Evolutionary conservation across 2,888 invertebrate genomes (phyloP).

Genomic region (Trichopria drosophilae): DNA sequence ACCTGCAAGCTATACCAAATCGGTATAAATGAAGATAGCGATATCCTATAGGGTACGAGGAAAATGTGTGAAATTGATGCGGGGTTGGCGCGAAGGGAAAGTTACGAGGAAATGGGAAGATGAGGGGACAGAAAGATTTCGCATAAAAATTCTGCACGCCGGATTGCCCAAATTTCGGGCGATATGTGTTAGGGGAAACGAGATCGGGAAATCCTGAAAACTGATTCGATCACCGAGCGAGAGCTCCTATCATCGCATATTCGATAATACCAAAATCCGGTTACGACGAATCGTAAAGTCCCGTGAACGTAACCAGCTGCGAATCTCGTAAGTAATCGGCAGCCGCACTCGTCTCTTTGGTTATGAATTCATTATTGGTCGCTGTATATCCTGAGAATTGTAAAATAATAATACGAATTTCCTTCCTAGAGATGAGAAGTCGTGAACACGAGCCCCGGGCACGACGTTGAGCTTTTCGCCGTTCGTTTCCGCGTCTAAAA

Average conservation of each 20-base stretch:
- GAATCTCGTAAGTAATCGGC: constrained; percentile 33
- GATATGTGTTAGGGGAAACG: not conserved
- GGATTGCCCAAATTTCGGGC: not conserved
- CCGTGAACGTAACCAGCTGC: constrained; percentile 30
- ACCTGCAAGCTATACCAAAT: constrained; percentile 29
- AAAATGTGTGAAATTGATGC: too few relatives aligned
- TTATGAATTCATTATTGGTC: constrained; percentile 29
- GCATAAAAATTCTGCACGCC: constrained; percentile 11
- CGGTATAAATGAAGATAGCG: too few relatives aligned
- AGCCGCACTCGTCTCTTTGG: constrained; percentile 9
- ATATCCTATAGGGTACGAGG: too few relatives aligned
- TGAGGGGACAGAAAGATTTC: not conserved
- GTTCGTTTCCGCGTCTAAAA: too few relatives aligned
- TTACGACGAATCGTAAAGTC: constrained; percentile 38
- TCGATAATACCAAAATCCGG: constrained; percentile 40
- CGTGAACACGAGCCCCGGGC: too few relatives aligned
- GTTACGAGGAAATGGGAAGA: constrained; percentile 4
- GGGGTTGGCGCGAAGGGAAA: too few relatives aligned
- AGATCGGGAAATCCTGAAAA: constrained; percentile 15
- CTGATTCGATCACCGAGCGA: constrained; percentile 12
- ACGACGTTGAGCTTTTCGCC: too few relatives aligned
- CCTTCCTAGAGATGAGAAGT: too few relatives aligned
- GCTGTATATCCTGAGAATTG: too few relatives aligned
- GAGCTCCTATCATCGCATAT: constrained; percentile 10
- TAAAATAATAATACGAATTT: too few relatives aligned